Conservation (phyloP, 2,797 vertebrate genomes). For the Clamator glandarius region DNA sequence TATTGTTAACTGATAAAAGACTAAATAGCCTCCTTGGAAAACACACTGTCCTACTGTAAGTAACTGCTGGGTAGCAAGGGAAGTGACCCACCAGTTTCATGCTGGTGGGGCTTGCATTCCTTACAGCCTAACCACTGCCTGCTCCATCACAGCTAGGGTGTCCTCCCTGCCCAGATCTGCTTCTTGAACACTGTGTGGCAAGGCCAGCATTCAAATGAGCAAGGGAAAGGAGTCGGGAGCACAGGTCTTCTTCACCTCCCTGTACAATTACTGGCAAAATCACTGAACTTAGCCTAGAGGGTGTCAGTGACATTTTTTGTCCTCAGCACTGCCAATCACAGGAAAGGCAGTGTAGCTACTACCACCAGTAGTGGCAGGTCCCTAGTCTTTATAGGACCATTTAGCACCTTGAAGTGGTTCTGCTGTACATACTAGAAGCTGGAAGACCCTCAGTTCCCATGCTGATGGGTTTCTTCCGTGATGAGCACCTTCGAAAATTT, state of each 20-base stretch:
- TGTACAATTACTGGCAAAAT: neutral
- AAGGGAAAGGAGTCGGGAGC: neutral
- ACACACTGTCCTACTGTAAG: neutral
- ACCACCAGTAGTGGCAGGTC: neutral
- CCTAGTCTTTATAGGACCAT: neutral
- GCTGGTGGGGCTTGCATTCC: fast-evolving
- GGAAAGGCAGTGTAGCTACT: neutral
- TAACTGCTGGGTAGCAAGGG: neutral
- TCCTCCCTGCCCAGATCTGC: neutral
- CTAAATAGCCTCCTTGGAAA: neutral
- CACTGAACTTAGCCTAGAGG: neutral
- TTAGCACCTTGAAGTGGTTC: neutral
- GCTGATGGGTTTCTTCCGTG: fast-evolving
- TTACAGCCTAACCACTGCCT: neutral
- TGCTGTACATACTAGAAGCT: neutral
- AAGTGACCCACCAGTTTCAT: neutral
- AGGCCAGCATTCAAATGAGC: neutral
- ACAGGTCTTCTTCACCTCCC: neutral
- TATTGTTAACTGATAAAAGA: neutral
- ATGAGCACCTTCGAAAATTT: neutral
- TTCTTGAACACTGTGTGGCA: neutral
- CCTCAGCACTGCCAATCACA: neutral
- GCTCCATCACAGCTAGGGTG: neutral
- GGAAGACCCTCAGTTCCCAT: neutral
- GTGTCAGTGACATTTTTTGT: neutral